Percentiles rank a stretch among this genome's conserved stretches.
Conservation (phyloP, 1,140 invertebrate species). For the Camponotus vicinus region DNA sequence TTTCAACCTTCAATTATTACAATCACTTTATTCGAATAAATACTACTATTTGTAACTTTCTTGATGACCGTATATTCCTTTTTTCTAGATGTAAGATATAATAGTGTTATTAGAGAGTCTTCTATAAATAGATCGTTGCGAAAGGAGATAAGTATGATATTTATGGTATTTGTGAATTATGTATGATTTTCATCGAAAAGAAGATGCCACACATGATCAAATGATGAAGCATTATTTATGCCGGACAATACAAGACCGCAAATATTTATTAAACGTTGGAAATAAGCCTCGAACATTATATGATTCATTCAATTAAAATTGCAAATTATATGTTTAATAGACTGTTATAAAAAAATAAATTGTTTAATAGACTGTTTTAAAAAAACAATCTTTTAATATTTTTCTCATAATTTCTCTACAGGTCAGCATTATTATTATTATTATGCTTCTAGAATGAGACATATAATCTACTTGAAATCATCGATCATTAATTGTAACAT, state of each 20-base stretch:
- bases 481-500: slow-evolving; percentile 47
- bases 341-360: no score
- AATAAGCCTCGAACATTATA: neutral
- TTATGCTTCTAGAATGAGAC: neutral
- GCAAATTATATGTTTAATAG: no score
- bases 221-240: slow-evolving; percentile 33
- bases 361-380: neutral
- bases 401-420: neutral
- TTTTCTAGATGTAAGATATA: slow-evolving; percentile 44
- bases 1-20: neutral
- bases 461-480: neutral
- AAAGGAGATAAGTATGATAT: slow-evolving; percentile 20
- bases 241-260: neutral
- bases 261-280: slow-evolving; percentile 8
- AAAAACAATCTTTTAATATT: neutral
- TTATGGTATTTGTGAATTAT: slow-evolving; percentile 66
- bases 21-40: neutral
- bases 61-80: slow-evolving; percentile 33
- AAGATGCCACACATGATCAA: neutral
- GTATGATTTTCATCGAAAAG: slow-evolving; percentile 37
- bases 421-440: neutral
- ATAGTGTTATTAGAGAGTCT: slow-evolving; percentile 17
- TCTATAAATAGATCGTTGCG: slow-evolving; percentile 53
- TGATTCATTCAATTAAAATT: slow-evolving; percentile 3
- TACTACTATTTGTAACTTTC: slow-evolving; percentile 31